phyloP scores from a whole-genome alignment of 2,888 invertebrate genomes.

The Coremacera marginata region DNA sequence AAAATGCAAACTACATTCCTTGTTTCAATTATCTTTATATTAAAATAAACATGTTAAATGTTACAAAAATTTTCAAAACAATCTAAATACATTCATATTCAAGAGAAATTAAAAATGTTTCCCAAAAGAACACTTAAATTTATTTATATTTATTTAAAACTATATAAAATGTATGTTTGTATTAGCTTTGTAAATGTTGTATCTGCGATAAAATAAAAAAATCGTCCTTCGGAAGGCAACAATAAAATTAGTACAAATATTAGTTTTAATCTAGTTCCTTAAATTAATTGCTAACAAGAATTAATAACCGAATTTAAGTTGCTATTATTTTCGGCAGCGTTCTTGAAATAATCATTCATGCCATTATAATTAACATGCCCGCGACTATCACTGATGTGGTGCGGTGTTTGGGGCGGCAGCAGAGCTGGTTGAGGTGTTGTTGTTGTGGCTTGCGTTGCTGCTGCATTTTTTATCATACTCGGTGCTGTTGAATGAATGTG shows the following conservation, averaged over 20 bases:
- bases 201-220: neutral
- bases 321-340: conserved; percentile 36
- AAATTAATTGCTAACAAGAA: conserved; percentile 60
- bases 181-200: neutral
- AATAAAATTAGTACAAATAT: neutral
- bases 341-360: conserved; percentile 44
- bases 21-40: neutral
- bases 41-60: neutral
- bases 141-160: conserved; percentile 26
- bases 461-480: conserved; percentile 13
- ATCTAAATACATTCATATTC: neutral
- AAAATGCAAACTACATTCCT: neutral
- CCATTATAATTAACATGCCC: conserved; percentile 44
- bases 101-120: neutral
- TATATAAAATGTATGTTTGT: neutral
- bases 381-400: conserved; percentile 25
- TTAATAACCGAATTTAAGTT: conserved; percentile 54
- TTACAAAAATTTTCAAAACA: conserved; percentile 1
- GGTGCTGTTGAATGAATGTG: conserved; percentile 34
- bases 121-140: conserved; percentile 12
- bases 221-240: neutral
- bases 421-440: conserved; percentile 18
- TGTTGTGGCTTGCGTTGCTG: conserved; percentile 13
- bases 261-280: conserved; percentile 7
- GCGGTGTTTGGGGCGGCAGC: conserved; percentile 5